These are phyloP conservation scores for Pachycephus smyrnensis DNA, from an alignment of 2,888 invertebrate species.

Conservation along the genomic window DNA sequence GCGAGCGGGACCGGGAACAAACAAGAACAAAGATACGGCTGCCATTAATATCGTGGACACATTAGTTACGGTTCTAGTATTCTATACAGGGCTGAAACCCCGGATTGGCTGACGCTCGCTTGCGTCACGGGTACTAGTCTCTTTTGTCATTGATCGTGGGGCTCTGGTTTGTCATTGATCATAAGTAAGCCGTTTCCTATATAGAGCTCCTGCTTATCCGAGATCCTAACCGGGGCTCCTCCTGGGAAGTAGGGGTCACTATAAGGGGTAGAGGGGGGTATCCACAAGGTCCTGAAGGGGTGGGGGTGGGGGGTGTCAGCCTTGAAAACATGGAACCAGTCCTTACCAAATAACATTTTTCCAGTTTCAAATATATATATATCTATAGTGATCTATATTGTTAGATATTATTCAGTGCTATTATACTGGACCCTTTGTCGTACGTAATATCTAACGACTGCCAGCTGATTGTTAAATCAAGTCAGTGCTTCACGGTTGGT, in stretches of 20 bases:
- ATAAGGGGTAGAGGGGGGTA: too few relatives aligned
- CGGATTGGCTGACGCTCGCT: slow-evolving; percentile 28
- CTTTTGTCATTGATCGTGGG: slow-evolving; percentile 37
- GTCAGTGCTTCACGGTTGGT: too few relatives aligned
- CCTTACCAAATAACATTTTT: too few relatives aligned
- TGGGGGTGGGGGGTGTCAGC: too few relatives aligned
- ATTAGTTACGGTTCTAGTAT: slow-evolving; percentile 65
- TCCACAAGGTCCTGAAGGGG: too few relatives aligned
- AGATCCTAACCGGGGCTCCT: slow-evolving; percentile 1
- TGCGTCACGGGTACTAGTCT: slow-evolving; percentile 16
- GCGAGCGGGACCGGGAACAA: slow-evolving; percentile 68
- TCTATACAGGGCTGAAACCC: slow-evolving; percentile 51
- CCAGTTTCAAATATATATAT: too few relatives aligned
- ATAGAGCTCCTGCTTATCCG: background rate
- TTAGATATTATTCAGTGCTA: too few relatives aligned
- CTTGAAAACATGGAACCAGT: too few relatives aligned
- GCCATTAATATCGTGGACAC: slow-evolving; percentile 67
- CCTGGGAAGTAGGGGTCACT: background rate
- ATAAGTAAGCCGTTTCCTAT: slow-evolving; percentile 14
- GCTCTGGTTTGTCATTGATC: slow-evolving; percentile 68
- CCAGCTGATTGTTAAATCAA: too few relatives aligned
- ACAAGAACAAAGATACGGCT: slow-evolving; percentile 68
- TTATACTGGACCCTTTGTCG: too few relatives aligned
- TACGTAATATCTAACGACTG: too few relatives aligned
- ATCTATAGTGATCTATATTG: too few relatives aligned